Base-by-base conservation (phyloP, 2,888 invertebrate species). In the Globia sparganii region DNA sequence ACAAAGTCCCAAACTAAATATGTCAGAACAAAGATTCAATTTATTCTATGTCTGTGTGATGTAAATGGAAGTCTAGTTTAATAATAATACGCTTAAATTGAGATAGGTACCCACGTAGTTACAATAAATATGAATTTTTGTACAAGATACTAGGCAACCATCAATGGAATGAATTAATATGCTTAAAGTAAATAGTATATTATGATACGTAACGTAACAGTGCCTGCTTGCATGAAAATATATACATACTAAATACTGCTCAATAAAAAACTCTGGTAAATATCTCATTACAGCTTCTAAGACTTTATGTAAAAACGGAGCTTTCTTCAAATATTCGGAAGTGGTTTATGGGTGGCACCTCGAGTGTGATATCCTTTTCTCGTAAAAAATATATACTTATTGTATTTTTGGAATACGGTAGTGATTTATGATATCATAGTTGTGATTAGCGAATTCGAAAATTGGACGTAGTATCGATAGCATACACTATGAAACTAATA, bases 331-430 rank as follows among this genome's bases (percentile, higher is more conserved):
- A 34, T 67, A 64, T 13, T 64, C 58, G 6, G 28, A 59, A 70
- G 78, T 78, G 69, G 78, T 84, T 75, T 72, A n/a, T 61, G 72
- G 74, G 46, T 75, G 69, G 65, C 53, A 66, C 53, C n/a, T 69
- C 21, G 28, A 67, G 70, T 77, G 56, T 49, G 40, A 72, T 73
- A 66, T 43, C 71, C 11, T 28, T 78, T 75, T 78, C 18, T 69
- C 15, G 25, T 74, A 72, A 75, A 46, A 64, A 65, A 67, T 64
- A 78, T 78, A 72, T 64, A 78, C 37, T 72, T 62, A 72, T 75
- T 81, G 71, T 81, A 85, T 84, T 85, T 84, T 84, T 85, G 69
- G 85, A 85, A 74, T 76, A 72, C 49, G 37, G 66, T 81, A 78
- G 72, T 53, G 37, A 67, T 83, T 74, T 68, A 71, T 59, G 46